Conservation (phyloP, 2,797 vertebrate species). For the Anomalospiza imberbis region DNA sequence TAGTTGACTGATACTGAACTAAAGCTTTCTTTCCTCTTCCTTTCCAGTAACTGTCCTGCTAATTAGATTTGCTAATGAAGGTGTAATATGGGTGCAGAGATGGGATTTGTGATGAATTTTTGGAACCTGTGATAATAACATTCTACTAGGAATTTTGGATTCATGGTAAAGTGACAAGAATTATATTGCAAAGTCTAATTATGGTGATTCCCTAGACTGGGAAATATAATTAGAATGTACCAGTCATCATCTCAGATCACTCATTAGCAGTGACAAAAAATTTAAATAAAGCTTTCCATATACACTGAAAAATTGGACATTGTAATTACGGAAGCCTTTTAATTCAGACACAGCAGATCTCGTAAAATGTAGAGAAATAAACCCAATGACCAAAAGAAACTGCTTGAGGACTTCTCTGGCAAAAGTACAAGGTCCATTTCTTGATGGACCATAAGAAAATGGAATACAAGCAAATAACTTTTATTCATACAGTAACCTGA, state of each 20-base stretch:
- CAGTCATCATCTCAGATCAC: not conserved
- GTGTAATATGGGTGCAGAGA: not conserved
- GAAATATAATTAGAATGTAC: slow-evolving; percentile 34
- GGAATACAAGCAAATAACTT: not conserved
- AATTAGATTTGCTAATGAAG: slow-evolving; percentile 11
- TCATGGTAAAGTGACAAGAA: slow-evolving; percentile 10
- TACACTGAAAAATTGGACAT: not conserved
- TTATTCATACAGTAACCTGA: not conserved
- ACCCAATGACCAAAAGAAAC: not conserved
- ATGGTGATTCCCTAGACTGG: not conserved
- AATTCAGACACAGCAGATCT: not conserved
- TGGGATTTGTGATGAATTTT: slow-evolving; percentile 11
- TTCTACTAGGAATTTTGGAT: not conserved
- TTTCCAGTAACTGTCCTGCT: not conserved
- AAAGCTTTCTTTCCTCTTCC: not conserved
- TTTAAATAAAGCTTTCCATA: slow-evolving; percentile 11
- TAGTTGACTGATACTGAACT: not conserved
- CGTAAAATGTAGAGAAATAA: not conserved
- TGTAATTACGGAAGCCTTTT: not conserved
- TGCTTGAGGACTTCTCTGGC: not conserved
- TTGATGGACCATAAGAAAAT: not conserved
- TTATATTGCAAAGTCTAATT: not conserved
- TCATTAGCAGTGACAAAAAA: not conserved
- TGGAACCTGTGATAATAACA: not conserved
- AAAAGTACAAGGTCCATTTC: not conserved